These are phyloP conservation scores for Ceriagrion tenellum DNA, from an alignment of 2,888 invertebrate species.

Conservation along the genomic window DNA sequence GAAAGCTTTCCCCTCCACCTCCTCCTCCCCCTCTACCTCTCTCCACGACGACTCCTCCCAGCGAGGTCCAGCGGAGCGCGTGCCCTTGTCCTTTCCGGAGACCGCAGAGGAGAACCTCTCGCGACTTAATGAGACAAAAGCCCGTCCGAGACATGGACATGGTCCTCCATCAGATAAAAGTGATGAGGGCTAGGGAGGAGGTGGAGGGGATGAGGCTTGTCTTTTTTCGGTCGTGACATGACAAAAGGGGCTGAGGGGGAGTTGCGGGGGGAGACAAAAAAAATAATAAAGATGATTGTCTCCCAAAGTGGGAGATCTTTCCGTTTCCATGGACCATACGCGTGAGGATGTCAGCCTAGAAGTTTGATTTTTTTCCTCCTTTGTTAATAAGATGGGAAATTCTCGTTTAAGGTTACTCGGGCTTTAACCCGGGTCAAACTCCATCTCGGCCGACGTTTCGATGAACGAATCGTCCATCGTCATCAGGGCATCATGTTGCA, in stretches of 20 bases:
- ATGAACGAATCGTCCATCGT: too few relatives aligned
- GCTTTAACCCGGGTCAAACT: too few relatives aligned
- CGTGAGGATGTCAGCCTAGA: background rate
- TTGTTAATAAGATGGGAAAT: background rate
- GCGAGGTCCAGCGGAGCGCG: conserved; percentile 1
- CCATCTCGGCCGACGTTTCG: too few relatives aligned
- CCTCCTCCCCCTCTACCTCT: background rate
- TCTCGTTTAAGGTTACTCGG: too few relatives aligned
- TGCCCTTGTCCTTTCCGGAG: background rate
- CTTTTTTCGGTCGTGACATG: background rate
- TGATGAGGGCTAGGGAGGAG: background rate
- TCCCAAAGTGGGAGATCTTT: background rate
- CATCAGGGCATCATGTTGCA: too few relatives aligned
- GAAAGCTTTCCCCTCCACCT: background rate
- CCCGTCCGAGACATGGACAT: conserved; percentile 2
- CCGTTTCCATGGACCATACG: background rate
- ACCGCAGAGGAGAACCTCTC: background rate
- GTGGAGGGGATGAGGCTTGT: background rate
- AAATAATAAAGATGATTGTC: background rate
- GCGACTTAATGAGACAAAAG: conserved; percentile 39
- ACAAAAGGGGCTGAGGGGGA: background rate
- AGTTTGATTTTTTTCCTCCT: background rate
- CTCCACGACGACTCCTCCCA: background rate
- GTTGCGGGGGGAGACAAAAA: background rate
- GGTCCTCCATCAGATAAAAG: conserved; percentile 35